A percentile compares a stretch with the other conserved stretches of the same genome.
Conservation (phyloP, 2,113 vertebrate genomes). For the Gasterosteus aculeatus region DNA sequence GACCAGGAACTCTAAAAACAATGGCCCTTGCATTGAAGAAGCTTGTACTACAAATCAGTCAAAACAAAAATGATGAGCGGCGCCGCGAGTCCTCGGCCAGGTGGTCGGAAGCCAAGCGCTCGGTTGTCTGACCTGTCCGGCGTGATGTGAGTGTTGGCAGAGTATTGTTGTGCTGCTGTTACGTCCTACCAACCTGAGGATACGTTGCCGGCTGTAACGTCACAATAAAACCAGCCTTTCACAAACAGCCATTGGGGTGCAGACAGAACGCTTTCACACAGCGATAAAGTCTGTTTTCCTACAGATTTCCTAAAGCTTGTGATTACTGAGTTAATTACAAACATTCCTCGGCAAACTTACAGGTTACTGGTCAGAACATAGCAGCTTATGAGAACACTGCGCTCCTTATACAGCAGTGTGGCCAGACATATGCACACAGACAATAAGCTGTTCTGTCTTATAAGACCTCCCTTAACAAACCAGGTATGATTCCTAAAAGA, state of each 20-base stretch:
- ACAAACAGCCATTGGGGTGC: conserved; percentile 13
- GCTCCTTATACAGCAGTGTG: conserved; percentile 65
- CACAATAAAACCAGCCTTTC: conserved; percentile 36
- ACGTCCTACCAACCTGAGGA: not conserved
- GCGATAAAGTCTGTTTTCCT: conserved; percentile 70
- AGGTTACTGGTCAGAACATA: conserved; percentile 60
- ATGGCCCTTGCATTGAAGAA: conserved; percentile 27
- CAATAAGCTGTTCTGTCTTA: conserved; percentile 66
- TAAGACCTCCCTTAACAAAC: conserved; percentile 33
- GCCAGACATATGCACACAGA: conserved; percentile 50
- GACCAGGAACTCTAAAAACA: conserved; percentile 23
- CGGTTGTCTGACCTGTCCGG: not conserved
- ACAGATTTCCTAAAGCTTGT: conserved; percentile 76
- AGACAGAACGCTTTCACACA: conserved; percentile 62
- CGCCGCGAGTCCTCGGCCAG: not conserved
- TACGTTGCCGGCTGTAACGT: conserved; percentile 13
- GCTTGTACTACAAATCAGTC: conserved; percentile 40
- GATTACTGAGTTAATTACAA: conserved; percentile 80
- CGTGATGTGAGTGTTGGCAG: not conserved
- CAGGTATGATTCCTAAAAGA: conserved; percentile 50
- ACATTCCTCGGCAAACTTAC: conserved; percentile 77
- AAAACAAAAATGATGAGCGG: conserved; percentile 43
- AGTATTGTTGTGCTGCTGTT: not conserved
- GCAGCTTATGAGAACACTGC: conserved; percentile 71
- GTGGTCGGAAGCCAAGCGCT: conserved; percentile 23